Evolutionary conservation across 2,113 vertebrate genomes (phyloP).

Genomic region (Laticauda colubrina): DNA sequence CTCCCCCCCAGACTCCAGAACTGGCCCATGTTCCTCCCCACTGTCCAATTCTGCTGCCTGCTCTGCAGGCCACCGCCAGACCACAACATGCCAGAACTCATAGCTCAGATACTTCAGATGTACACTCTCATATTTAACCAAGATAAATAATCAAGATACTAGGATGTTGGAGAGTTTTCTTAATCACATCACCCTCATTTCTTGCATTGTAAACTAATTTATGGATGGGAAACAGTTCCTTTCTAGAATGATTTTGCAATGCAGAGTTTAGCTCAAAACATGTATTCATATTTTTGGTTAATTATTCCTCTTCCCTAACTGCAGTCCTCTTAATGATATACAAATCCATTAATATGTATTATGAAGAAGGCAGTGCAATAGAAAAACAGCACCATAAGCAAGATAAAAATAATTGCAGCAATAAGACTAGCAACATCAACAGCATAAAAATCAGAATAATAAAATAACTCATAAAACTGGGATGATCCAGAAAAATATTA

Average conservation of each 20-base stretch:
- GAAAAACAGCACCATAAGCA: neutral
- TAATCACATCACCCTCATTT: neutral
- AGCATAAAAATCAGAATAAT: neutral
- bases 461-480: neutral
- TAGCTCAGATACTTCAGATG: no score
- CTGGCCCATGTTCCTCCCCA: no score
- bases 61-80: no score
- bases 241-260: neutral
- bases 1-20: no score
- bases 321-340: neutral
- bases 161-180: neutral
- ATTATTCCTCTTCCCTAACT: neutral
- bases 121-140: neutral
- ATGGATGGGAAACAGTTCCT: neutral
- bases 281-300: neutral
- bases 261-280: neutral
- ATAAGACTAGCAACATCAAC: neutral
- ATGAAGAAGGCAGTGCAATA: neutral
- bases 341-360: neutral
- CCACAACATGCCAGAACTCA: no score
- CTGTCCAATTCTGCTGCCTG: no score
- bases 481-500: neutral
- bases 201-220: neutral
- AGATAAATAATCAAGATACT: neutral
- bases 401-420: neutral